A percentile compares a stretch with the other conserved stretches of the same genome.
Conservation (phyloP, 2,113 vertebrate genomes). For the Chionis minor region DNA sequence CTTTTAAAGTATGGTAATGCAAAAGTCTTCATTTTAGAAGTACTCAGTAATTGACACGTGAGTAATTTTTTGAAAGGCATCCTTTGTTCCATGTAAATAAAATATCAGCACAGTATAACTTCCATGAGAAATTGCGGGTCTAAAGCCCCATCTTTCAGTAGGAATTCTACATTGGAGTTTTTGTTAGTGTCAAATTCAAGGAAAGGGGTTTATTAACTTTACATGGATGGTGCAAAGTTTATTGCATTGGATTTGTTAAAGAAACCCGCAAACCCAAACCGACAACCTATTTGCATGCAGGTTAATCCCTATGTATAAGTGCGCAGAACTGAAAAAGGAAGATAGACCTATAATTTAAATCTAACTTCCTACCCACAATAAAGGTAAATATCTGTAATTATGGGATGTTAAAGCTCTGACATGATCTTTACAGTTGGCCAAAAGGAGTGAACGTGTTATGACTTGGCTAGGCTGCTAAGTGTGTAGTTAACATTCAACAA, state of each 20-base stretch:
- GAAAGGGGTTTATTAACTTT: background rate
- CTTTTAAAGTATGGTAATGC: background rate
- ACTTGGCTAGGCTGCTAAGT: background rate
- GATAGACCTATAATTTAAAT: slow-evolving; percentile 1
- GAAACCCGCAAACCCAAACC: background rate
- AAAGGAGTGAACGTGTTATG: background rate
- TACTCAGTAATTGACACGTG: background rate
- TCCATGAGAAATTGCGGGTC: background rate
- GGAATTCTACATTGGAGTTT: background rate
- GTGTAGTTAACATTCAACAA: slow-evolving; percentile 22
- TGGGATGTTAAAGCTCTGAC: slow-evolving; percentile 16
- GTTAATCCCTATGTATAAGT: background rate
- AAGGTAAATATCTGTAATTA: slow-evolving; percentile 13
- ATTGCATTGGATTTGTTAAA: background rate
- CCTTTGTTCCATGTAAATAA: background rate
- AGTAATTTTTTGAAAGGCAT: background rate
- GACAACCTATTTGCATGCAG: background rate
- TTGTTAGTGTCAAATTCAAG: background rate
- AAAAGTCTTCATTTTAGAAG: background rate
- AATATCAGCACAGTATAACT: background rate
- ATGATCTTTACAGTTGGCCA: slow-evolving; percentile 22
- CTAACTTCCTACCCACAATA: background rate
- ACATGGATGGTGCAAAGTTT: background rate
- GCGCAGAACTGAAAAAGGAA: slow-evolving; percentile 12
- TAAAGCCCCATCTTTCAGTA: background rate